Evolutionary conservation across 2,888 invertebrate species (phyloP).

Genomic region (Papilio demoleus): DNA sequence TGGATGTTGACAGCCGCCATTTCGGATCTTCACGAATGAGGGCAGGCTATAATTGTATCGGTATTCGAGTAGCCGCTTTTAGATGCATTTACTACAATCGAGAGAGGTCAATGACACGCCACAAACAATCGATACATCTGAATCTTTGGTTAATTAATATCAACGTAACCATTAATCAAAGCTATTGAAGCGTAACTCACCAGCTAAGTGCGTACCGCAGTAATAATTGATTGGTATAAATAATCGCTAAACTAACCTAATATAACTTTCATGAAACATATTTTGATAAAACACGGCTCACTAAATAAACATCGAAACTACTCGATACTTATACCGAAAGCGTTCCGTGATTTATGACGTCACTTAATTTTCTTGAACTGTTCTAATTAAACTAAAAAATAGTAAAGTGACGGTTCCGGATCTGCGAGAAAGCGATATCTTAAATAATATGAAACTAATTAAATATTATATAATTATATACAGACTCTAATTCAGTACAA

Average conservation of each 20-base stretch:
- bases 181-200: background rate
- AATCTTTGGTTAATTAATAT: constrained; percentile 21
- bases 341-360: too few species aligned
- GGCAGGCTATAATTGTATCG: constrained; percentile 36
- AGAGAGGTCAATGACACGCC: constrained; percentile 42
- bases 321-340: too few species aligned
- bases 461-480: background rate
- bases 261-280: too few species aligned
- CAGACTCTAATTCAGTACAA: background rate
- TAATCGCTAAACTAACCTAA: too few species aligned
- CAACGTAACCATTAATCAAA: constrained; percentile 10
- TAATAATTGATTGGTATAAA: background rate
- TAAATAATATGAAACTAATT: too few species aligned
- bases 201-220: background rate
- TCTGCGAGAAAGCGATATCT: too few species aligned
- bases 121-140: constrained; percentile 22
- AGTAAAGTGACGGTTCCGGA: too few species aligned
- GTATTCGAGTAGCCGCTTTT: constrained; percentile 35
- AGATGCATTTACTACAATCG: constrained; percentile 40
- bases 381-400: too few species aligned
- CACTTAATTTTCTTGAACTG: too few species aligned
- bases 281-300: too few species aligned
- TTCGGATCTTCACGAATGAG: constrained; percentile 32
- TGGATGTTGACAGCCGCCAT: constrained; percentile 38
- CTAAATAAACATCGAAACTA: too few species aligned